These are phyloP conservation scores for Cuniculus paca DNA, from an alignment of 2,797 vertebrate genomes.

Conservation along the genomic window DNA sequence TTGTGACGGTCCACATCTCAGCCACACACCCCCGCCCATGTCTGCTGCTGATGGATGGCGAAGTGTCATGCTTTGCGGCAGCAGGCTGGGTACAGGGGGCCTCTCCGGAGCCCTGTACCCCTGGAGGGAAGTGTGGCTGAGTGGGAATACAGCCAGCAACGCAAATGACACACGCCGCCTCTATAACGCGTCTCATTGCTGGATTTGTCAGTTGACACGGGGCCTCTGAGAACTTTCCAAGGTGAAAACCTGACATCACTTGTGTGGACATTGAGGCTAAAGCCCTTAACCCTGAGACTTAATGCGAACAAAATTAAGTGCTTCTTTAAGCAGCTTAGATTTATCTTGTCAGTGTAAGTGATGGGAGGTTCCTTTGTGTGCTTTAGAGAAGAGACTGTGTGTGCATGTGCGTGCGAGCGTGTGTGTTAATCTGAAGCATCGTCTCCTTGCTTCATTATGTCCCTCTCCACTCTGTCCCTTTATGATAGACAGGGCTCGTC, in stretches of 20 bases:
- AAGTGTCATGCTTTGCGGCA: not conserved
- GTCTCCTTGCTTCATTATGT: slow-evolving; percentile 74
- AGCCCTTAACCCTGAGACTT: slow-evolving; percentile 76
- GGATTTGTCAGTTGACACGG: slow-evolving; percentile 62
- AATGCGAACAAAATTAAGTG: slow-evolving; percentile 82
- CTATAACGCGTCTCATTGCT: slow-evolving; percentile 24
- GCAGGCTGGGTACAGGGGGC: not conserved
- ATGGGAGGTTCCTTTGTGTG: slow-evolving; percentile 74
- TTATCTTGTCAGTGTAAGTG: slow-evolving; percentile 80
- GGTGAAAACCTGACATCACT: slow-evolving; percentile 77
- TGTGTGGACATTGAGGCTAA: slow-evolving; percentile 63
- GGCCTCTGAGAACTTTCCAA: slow-evolving; percentile 80
- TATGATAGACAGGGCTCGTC: slow-evolving; percentile 85
- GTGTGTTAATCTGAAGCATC: slow-evolving; percentile 71
- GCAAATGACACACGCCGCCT: not conserved
- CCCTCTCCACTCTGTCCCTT: slow-evolving; percentile 78
- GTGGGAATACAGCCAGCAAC: slow-evolving; percentile 34
- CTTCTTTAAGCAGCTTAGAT: slow-evolving; percentile 83
- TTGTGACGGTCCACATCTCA: slow-evolving; percentile 13
- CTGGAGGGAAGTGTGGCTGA: not conserved
- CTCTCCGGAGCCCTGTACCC: not conserved
- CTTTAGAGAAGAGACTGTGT: slow-evolving; percentile 70
- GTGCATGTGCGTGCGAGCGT: not conserved
- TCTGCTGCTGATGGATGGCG: slow-evolving; percentile 1
- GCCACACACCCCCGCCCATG: not conserved